These are phyloP conservation scores for Sphecodes monilicornis DNA, from an alignment of 2,888 invertebrate genomes.

Conservation along the genomic window DNA sequence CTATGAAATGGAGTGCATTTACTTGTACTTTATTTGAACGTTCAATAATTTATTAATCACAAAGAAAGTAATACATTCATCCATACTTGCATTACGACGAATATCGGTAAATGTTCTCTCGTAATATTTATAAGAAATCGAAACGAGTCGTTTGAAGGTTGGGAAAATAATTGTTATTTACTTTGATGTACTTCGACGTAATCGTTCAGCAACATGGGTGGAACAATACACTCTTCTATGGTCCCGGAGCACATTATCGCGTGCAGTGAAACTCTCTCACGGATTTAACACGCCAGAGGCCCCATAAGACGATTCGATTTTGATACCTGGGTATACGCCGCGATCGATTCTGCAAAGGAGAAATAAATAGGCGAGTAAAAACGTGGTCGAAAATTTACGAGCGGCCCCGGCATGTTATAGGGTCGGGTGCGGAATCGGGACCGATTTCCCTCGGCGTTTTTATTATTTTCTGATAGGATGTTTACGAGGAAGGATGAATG, in stretches of 20 bases:
- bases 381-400: slow-evolving; percentile 75
- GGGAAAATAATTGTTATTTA: not conserved
- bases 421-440: slow-evolving; percentile 61
- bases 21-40: too few relatives aligned
- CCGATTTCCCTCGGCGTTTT: slow-evolving; percentile 75
- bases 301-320: slow-evolving; percentile 49
- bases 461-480: slow-evolving; percentile 80
- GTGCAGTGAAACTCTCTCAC: slow-evolving; percentile 19
- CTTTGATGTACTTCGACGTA: not conserved
- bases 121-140: not conserved
- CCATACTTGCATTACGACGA: too few relatives aligned
- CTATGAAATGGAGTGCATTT: not conserved
- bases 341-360: slow-evolving; percentile 66
- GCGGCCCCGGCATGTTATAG: slow-evolving; percentile 66
- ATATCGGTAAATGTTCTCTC: not conserved
- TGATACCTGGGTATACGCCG: slow-evolving; percentile 49
- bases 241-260: not conserved
- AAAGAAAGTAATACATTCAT: too few relatives aligned
- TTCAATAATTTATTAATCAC: not conserved
- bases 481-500: slow-evolving; percentile 76
- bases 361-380: slow-evolving; percentile 71
- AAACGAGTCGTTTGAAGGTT: not conserved
- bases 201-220: not conserved
- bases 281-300: slow-evolving; percentile 12
- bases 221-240: not conserved